These are phyloP conservation scores for Sapajus apella DNA, from an alignment of 2,113 vertebrate species.

Conservation along the genomic window DNA sequence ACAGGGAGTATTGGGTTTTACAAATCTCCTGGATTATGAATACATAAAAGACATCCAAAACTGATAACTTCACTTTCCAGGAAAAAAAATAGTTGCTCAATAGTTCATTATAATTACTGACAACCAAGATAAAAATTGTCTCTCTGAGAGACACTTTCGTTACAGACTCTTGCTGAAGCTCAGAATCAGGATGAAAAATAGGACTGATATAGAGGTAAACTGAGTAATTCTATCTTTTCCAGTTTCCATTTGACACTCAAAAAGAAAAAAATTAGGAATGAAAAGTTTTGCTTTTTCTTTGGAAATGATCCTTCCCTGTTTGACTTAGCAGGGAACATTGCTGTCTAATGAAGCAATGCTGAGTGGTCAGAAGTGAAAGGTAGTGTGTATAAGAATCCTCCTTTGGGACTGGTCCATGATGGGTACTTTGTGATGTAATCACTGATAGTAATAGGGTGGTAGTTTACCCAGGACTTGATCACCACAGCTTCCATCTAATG, in stretches of 20 bases:
- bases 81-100: background rate
- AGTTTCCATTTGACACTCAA: slow-evolving; percentile 30
- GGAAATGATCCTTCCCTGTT: background rate
- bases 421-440: no score
- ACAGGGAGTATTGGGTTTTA: background rate
- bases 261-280: slow-evolving; percentile 16
- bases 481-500: background rate
- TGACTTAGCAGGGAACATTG: background rate
- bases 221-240: background rate
- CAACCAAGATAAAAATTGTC: background rate
- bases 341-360: background rate
- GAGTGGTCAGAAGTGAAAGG: background rate
- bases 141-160: background rate
- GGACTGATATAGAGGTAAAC: background rate
- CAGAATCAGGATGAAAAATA: background rate
- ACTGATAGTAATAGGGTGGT: background rate
- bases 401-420: no score
- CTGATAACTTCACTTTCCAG: background rate
- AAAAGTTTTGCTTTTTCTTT: background rate
- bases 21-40: slow-evolving; percentile 30
- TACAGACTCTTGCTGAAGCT: background rate
- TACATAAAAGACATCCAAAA: slow-evolving; percentile 32
- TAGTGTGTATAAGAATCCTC: no score
- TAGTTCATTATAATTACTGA: background rate
- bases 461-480: background rate